phyloP scores from a whole-genome alignment of 1,140 invertebrate genomes.

The Drosophila leontia region DNA sequence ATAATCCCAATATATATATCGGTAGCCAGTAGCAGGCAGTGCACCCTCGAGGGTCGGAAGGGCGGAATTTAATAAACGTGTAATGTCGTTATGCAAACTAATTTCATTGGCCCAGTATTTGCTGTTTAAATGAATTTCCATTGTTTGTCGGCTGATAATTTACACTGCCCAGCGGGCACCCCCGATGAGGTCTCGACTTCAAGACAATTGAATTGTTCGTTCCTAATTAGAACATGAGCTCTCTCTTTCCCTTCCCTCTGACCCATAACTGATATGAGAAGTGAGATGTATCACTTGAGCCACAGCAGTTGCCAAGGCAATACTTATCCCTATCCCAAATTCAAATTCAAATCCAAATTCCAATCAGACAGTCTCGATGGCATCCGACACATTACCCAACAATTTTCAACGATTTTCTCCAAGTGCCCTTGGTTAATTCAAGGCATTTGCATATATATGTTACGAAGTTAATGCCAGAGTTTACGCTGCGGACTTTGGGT shows the following conservation, averaged over 20 bases:
- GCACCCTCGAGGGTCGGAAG: too few relatives aligned
- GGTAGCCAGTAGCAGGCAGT: neutral
- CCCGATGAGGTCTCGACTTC: constrained; percentile 1
- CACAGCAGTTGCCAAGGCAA: constrained; percentile 11
- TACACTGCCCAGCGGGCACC: constrained; percentile 20
- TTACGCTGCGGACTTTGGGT: constrained; percentile 2
- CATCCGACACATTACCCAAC: constrained; percentile 19
- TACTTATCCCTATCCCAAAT: neutral
- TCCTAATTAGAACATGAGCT: constrained; percentile 40
- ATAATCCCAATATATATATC: constrained; percentile 15
- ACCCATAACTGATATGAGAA: constrained; percentile 25
- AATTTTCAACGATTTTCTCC: constrained; percentile 11
- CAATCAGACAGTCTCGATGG: constrained; percentile 40
- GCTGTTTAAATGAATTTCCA: constrained; percentile 55
- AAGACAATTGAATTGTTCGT: constrained; percentile 48
- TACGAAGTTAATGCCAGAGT: neutral
- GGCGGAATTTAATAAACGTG: constrained; percentile 41
- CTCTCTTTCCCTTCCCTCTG: neutral
- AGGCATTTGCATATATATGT: constrained; percentile 13
- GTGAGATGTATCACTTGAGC: constrained; percentile 12
- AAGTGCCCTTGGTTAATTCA: constrained; percentile 3
- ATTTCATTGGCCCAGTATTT: constrained; percentile 45
- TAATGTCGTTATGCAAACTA: constrained; percentile 47
- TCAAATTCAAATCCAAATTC: constrained; percentile 1
- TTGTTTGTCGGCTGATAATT: constrained; percentile 51